A percentile compares a stretch with the other conserved stretches of the same genome.
Conservation (phyloP, 2,888 invertebrate genomes). For the Notodonta ziczac region DNA sequence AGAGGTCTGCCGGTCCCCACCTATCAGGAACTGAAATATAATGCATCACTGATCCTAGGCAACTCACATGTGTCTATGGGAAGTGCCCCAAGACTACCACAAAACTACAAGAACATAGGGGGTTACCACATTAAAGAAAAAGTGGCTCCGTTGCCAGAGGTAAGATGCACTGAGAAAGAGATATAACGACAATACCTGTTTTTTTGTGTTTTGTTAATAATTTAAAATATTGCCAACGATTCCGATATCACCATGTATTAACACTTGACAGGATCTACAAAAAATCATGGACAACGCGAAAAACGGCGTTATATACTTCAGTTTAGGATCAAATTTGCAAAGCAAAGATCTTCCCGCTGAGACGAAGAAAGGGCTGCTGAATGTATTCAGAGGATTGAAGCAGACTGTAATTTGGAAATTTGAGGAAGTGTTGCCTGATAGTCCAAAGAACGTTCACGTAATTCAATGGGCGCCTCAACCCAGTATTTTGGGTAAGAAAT, state of each 20-base stretch:
- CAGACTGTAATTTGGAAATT: slow-evolving; percentile 64
- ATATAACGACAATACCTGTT: no score
- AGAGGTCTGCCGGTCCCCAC: slow-evolving; percentile 15
- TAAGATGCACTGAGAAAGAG: slow-evolving; percentile 9
- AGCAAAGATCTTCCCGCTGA: slow-evolving; percentile 50
- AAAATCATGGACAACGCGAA: slow-evolving; percentile 52
- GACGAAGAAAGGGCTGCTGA: slow-evolving; percentile 24
- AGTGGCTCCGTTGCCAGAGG: slow-evolving; percentile 35
- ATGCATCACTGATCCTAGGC: slow-evolving; percentile 22
- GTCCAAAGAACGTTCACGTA: slow-evolving; percentile 54
- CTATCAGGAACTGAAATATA: slow-evolving; percentile 23
- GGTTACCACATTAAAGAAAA: slow-evolving; percentile 37
- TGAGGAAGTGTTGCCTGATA: slow-evolving; percentile 42
- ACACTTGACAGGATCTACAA: slow-evolving; percentile 47
- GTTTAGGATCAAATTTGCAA: slow-evolving; percentile 61
- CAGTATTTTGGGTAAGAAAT: slow-evolving; percentile 52
- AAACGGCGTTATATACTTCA: slow-evolving; percentile 63
- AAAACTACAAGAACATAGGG: slow-evolving; percentile 30
- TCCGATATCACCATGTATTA: not conserved
- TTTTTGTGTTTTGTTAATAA: no score
- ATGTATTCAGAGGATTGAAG: slow-evolving; percentile 49
- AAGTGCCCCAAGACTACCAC: slow-evolving; percentile 16
- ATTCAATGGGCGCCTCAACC: slow-evolving; percentile 58
- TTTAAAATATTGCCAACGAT: not conserved
- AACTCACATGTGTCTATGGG: slow-evolving; percentile 25